Evolutionary conservation across 2,113 vertebrate genomes (phyloP), one percentile per base, ranked within the genome.

Genomic region (Cheilinus undulatus): DNA sequence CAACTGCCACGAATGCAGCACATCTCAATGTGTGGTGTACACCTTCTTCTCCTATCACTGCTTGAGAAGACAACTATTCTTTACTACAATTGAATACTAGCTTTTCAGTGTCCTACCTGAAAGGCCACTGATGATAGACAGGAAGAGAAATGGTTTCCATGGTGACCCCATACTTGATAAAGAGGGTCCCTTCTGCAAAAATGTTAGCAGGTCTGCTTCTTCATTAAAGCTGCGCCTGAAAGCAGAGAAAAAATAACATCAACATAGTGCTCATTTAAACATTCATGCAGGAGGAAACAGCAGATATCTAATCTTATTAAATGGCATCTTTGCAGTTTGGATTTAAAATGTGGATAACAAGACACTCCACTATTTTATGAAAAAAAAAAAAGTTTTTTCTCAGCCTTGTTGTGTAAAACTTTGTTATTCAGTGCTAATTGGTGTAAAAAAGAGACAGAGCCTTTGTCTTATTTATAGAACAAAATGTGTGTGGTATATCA

Each of bases 71-170:
- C 63, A 38, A 40, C 56, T 40, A 3, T 32, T 19, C 40, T 51
- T 27, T 58, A 12, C 20, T 7, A 42, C 61, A 17, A 48, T 54
- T 45, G 5, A 28, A 24, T 27, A 36, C 7, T 1, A 36, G n/a
- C 17, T 20, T 61, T 61, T 49, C 17, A 73, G 61, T 83, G 34
- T 83, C 91, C 90, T 96, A 98, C 97, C 97, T 96, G 97, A 96
- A 93, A 97, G 93, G 93, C 90, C 95, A 78, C 92, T 93, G 86
- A 95, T 92, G 91, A 96, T 76, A 87, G 96, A 96, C 90, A 98
- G 92, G 86, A 97, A 86, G 48, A 97, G 92, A 90, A 96, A 88
- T 70, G 95, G 90, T 97, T 94, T 96, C 97, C 97, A 97, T 92
- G 93, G 94, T 89, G 93, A 96, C 95, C 92, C 94, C 97, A 98